Base-by-base conservation (phyloP, 1,140 invertebrate species). In the Sycophila sp. region DNA sequence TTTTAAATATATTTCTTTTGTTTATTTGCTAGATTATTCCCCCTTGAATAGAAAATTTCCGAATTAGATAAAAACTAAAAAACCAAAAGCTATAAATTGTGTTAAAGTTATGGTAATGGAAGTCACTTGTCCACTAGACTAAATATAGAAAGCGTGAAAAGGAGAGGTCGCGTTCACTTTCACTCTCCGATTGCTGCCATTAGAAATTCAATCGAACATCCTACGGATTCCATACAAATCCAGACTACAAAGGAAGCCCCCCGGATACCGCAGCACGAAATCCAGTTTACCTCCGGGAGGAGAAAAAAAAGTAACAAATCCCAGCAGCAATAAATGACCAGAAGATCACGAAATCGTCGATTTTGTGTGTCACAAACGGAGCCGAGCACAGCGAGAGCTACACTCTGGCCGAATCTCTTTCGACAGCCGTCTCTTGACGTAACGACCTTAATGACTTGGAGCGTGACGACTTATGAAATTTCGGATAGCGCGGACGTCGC, bases 391-490 rank as follows among this genome's bases (percentile, higher is more conserved):
- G n/a, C 6, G n/a, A 53, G 51, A 15, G 22, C 47, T n/a, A n/a
- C n/a, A n/a, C n/a, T n/a, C n/a, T 13, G 2, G 15, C 22, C 42
- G 8, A 69, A 69, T 63, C 59, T n/a, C n/a, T 69, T 70, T 70
- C 58, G 59, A 64, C 68, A 64, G 59, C 51, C 47, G 59, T 51
- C 49, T 17, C 38, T 42, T 62, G 72, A 69, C 51, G 58, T 72
- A 76, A 76, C 73, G 73, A 77, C 77, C 75, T 73, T 72, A 68
- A 76, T 77, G 71, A 65, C 51, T 24, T 56, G 66, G 32, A 72
- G 69, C 71, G 69, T 75, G 71, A 76, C 74, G 53, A 64, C 73
- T 79, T 64, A 76, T 77, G 73, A 77, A 77, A 78, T 75, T 76
- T 75, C 68, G 64, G 62, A 56, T 26, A 8, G 22, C 24, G 67